Base-by-base conservation (phyloP, 2,797 vertebrate genomes). In the Lemur catta region DNA sequence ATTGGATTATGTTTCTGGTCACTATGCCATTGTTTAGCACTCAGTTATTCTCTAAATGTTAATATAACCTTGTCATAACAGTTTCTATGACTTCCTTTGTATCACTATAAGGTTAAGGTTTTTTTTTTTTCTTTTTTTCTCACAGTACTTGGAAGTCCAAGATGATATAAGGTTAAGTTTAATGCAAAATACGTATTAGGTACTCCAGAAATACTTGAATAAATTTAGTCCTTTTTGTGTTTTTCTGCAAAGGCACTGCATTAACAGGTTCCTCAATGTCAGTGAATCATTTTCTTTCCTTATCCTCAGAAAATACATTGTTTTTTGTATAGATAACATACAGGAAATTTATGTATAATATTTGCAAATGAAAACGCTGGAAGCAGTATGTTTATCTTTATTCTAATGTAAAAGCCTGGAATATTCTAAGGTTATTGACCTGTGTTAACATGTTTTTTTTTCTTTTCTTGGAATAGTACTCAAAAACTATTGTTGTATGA, bases 131-230 rank as follows among this genome's bases (percentile, higher is more conserved):
- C 8, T 59, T 59, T 28, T 59, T 59, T 59, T 12, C 26, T 59
- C 57, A 59, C 26, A 59, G 57, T 59, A 59, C 57, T 59, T 59
- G 57, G 57, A 59, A 59, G 57, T 59, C 57, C 57, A 59, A 28
- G 57, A 59, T 59, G 26, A 59, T 38, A 22, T 84, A 74, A 86
- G 46, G 35, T 94, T 65, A 72, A 52, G 1, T 52, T 84, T 96
- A 94, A 93, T 80, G 30, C 18, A 89, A 80, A 85, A 94, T 55
- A 76, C 14, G 20, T 12, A 72, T 50, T 89, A 52, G 22, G 24
- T 84, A 76, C 33, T 88, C 33, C 17, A 94, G 89, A 95, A 87
- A 50, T 91, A 79, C 33, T 91, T 89, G 46, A 72, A 57, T 95
- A 22, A 96, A 89, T 84, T 96, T 79, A 81, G n/a, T 55, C 0